A percentile compares a stretch with the other conserved stretches of the same genome.
phyloP scores from a whole-genome alignment of 2,113 vertebrate species.

The Carettochelys insculpta region DNA sequence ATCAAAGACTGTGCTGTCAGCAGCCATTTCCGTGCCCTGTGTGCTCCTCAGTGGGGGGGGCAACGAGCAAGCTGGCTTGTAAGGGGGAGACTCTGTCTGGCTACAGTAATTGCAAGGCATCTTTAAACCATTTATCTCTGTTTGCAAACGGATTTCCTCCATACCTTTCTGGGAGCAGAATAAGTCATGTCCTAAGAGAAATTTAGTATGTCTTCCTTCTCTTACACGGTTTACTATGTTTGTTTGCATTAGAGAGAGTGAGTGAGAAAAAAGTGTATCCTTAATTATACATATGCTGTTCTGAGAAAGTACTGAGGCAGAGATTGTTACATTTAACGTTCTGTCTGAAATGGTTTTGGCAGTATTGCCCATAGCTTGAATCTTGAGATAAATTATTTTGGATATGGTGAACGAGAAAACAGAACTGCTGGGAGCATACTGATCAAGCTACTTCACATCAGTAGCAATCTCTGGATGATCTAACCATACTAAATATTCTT shows the following conservation, averaged over 20 bases:
- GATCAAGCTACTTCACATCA: constrained; percentile 51
- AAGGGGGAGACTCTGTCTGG: too few relatives aligned
- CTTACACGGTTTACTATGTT: constrained; percentile 10
- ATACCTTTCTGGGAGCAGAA: not conserved
- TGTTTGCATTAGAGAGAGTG: not conserved
- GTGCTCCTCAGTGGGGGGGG: too few relatives aligned
- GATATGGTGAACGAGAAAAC: constrained; percentile 25
- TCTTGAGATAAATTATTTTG: constrained; percentile 43
- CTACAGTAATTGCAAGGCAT: not conserved
- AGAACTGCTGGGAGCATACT: constrained; percentile 33
- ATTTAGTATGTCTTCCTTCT: not conserved
- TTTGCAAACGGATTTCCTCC: constrained; percentile 1
- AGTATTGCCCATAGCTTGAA: constrained; percentile 4
- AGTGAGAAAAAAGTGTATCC: not conserved
- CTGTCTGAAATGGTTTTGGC: constrained; percentile 25
- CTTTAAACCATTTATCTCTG: not conserved
- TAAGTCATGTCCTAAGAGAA: constrained; percentile 31
- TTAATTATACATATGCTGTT: constrained; percentile 39
- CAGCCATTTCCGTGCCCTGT: too few relatives aligned
- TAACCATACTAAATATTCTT: constrained; percentile 64
- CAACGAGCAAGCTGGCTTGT: too few relatives aligned
- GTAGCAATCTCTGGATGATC: constrained; percentile 53
- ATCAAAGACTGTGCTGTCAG: too few relatives aligned
- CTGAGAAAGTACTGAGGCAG: not conserved
- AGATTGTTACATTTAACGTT: constrained; percentile 28